Evolutionary conservation across 2,797 vertebrate species (phyloP).

Genomic region (Typhlichthys subterraneus): DNA sequence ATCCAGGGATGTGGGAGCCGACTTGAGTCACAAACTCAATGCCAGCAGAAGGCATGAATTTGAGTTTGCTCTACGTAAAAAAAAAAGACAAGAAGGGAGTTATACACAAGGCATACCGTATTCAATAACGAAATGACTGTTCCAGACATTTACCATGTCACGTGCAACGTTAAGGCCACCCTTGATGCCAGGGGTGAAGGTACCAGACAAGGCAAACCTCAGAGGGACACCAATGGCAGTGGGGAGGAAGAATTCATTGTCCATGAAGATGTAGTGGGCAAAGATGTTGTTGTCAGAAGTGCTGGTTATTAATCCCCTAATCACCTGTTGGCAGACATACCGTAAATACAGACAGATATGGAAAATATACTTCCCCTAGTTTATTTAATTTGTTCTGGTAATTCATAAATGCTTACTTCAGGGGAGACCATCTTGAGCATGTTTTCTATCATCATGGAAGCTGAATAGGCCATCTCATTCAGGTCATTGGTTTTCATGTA

Average conservation of each 20-base stretch:
- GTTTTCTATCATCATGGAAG: conserved; percentile 65
- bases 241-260: conserved; percentile 92
- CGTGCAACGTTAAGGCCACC: conserved; percentile 76
- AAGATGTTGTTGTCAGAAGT: conserved; percentile 81
- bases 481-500: conserved; percentile 88
- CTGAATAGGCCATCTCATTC: conserved; percentile 69
- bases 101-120: not conserved
- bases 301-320: conserved; percentile 78
- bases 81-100: not conserved
- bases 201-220: conserved; percentile 86
- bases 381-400: not conserved
- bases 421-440: conserved; percentile 73
- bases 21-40: conserved; percentile 87
- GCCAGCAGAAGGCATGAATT: conserved; percentile 85
- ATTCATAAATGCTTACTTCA: conserved; percentile 45
- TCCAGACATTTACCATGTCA: conserved; percentile 67
- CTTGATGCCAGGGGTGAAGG: conserved; percentile 86
- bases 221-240: conserved; percentile 89
- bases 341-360: not conserved
- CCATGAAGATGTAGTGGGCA: conserved; percentile 95
- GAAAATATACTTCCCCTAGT: not conserved
- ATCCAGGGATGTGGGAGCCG: conserved; percentile 86
- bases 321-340: conserved; percentile 72
- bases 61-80: conserved; percentile 65
- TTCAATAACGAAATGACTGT: not conserved